These are phyloP conservation scores for Galeruca laticollis DNA, from an alignment of 2,888 invertebrate genomes.

Conservation along the genomic window DNA sequence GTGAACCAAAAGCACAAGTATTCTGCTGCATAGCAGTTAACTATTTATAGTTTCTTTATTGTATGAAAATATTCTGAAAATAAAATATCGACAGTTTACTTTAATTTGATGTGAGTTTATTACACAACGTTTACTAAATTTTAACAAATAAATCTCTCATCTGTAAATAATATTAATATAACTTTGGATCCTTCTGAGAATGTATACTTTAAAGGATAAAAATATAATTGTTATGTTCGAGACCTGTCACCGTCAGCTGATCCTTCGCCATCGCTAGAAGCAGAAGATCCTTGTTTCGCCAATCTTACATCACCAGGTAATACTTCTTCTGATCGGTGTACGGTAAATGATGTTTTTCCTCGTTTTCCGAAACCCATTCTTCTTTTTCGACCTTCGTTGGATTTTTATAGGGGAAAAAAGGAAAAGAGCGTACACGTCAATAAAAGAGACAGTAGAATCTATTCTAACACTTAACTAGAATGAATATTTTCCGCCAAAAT, in stretches of 20 bases:
- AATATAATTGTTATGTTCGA: slow-evolving; percentile 43
- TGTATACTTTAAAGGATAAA: slow-evolving; percentile 1
- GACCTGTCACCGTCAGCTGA: slow-evolving; percentile 88
- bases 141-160: too few relatives aligned
- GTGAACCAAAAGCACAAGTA: too few relatives aligned
- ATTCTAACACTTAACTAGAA: slow-evolving; percentile 49
- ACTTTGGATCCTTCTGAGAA: neutral
- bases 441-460: slow-evolving; percentile 47
- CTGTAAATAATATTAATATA: too few relatives aligned
- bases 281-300: slow-evolving; percentile 85
- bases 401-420: slow-evolving; percentile 16
- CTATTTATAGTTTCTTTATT: too few relatives aligned
- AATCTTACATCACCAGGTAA: slow-evolving; percentile 86
- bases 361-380: slow-evolving; percentile 95
- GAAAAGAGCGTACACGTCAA: slow-evolving; percentile 57
- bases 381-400: slow-evolving; percentile 85
- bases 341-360: slow-evolving; percentile 96
- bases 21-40: too few relatives aligned
- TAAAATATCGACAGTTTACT: too few relatives aligned
- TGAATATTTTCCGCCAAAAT: slow-evolving; percentile 19
- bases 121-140: too few relatives aligned
- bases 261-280: slow-evolving; percentile 92
- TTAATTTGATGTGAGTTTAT: too few relatives aligned
- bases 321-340: slow-evolving; percentile 98
- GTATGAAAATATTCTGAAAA: too few relatives aligned